These are phyloP conservation scores for Cebidichthys violaceus DNA, from an alignment of 2,113 vertebrate genomes.

Conservation along the genomic window DNA sequence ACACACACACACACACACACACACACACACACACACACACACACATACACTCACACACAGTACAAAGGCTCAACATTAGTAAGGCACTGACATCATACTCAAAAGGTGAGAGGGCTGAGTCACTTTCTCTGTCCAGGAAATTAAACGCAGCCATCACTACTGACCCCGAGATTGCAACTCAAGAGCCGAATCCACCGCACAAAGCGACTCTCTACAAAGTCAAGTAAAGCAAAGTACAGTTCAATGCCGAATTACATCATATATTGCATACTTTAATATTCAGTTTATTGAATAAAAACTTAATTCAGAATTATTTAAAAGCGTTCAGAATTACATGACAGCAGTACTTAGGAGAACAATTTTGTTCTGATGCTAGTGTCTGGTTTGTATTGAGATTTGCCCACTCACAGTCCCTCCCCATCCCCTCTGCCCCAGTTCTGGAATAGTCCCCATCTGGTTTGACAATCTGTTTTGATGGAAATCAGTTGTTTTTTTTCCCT, in stretches of 20 bases:
- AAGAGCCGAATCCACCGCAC: not conserved
- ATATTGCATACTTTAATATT: conserved; percentile 38
- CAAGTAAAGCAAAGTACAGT: not conserved
- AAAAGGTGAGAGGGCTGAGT: conserved; percentile 48
- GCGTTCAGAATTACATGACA: conserved; percentile 65
- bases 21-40: not conserved
- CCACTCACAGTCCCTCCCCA: conserved; percentile 75
- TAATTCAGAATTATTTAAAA: conserved; percentile 62
- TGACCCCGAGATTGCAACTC: conserved; percentile 37
- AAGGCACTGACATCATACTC: conserved; percentile 33
- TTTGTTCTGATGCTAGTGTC: conserved; percentile 56
- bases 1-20: not conserved
- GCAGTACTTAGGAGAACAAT: conserved; percentile 49
- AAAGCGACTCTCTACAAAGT: conserved; percentile 16
- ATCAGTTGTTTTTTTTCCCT: conserved; percentile 73
- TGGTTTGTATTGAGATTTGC: conserved; percentile 69
- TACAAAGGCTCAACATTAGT: conserved; percentile 7
- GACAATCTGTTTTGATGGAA: conserved; percentile 86
- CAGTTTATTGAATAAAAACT: conserved; percentile 38
- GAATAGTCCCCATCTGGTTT: conserved; percentile 83
- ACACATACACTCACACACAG: not conserved
- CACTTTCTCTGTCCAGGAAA: conserved; percentile 61
- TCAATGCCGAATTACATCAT: not conserved
- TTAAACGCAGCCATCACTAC: conserved; percentile 43
- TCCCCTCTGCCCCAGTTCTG: conserved; percentile 79